A percentile compares a stretch with the other conserved stretches of the same genome.
These are phyloP conservation scores for Microplitis mediator DNA, from an alignment of 1,140 invertebrate species.

Conservation along the genomic window DNA sequence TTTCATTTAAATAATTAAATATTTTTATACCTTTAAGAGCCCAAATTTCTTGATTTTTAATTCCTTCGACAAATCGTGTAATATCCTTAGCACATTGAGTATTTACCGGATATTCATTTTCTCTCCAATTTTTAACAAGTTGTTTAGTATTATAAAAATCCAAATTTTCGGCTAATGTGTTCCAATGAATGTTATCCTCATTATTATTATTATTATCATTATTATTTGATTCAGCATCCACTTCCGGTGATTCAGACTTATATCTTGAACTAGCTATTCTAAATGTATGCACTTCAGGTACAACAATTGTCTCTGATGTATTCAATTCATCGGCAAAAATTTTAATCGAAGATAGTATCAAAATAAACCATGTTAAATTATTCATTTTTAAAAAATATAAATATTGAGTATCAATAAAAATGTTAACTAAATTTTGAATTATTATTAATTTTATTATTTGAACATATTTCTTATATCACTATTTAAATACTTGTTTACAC, in stretches of 20 bases:
- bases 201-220: no score
- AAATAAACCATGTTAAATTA: conserved; percentile 2
- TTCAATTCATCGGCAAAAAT: conserved; percentile 14
- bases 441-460: no score
- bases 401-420: not conserved
- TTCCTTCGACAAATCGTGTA: conserved; percentile 68
- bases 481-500: no score
- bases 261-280: conserved; percentile 21
- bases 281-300: not conserved
- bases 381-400: conserved; percentile 4
- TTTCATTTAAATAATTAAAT: conserved; percentile 7
- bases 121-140: conserved; percentile 55
- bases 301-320: not conserved
- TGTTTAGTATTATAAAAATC: conserved; percentile 60
- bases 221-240: not conserved
- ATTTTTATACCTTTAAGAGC: conserved; percentile 72
- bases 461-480: no score
- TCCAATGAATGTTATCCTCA: conserved; percentile 40
- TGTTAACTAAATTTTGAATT: not conserved
- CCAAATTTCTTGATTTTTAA: conserved; percentile 70
- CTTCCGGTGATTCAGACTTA: conserved; percentile 39
- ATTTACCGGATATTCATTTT: conserved; percentile 46
- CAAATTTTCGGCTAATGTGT: conserved; percentile 53
- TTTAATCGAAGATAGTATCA: conserved; percentile 5
- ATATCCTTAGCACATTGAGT: conserved; percentile 66